Base-by-base conservation (phyloP, 1,140 invertebrate genomes). In the Protaetia brevitarsis region DNA sequence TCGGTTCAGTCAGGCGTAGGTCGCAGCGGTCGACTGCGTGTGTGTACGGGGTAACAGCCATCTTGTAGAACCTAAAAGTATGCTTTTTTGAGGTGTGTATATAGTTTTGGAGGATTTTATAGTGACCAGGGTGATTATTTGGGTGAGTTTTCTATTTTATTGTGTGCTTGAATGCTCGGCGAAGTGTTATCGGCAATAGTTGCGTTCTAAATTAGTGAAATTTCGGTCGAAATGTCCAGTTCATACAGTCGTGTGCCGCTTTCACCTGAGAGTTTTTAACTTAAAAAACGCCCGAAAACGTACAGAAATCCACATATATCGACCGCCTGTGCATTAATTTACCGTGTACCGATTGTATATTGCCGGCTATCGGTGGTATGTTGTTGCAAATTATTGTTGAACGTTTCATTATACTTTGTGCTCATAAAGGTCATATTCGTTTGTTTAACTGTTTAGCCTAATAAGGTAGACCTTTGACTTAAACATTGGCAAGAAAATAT, bases 41-140 rank as follows among this genome's bases (percentile, higher is more conserved):
- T 71, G 74, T 66, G 71, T 73, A 73, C 73, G 73, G 77, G 75
- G 69, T 74, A 71, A 74, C 74, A 76, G 77, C 77, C 77, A 78
- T 78, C 71, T 78, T 78, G 77, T 78, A 67, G 71, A 76, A 71
- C 72, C 71, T 70, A 76, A 77, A 78, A 78, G 76, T 78, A 78
- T 78, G 77, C 77, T 76, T 77, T 71, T 77, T 76, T 74, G 77
- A 78, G 77, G 76, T 78, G 77, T 78, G 77, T 77, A 73, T 77
- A 63, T 72, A 69, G 73, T 73, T 78, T 75, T 76, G 71, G 69
- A 65, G 68, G 71, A 75, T 74, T 76, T 71, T 72, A 69, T 69
- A 72, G 73, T 74, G 70, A 66, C 66, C 68, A 73, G 69, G 70
- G 67, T 66, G 71, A 64, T 76, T 77, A 73, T 76, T 77, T 77